A percentile compares a stretch with the other conserved stretches of the same genome.
These are phyloP conservation scores for Amphiprion percula DNA, from an alignment of 2,113 vertebrate genomes.

Conservation along the genomic window DNA sequence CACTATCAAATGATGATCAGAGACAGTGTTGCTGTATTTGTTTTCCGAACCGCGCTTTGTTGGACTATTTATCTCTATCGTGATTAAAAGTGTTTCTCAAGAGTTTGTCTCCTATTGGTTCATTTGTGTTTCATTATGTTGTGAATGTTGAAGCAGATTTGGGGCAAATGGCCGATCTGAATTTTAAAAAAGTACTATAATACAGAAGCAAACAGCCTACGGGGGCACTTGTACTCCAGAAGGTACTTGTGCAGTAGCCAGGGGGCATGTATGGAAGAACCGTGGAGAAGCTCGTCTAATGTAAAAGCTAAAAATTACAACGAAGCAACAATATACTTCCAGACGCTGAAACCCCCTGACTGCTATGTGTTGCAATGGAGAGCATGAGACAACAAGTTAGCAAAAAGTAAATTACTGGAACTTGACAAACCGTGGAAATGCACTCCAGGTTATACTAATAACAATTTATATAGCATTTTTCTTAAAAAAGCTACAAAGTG, in stretches of 20 bases:
- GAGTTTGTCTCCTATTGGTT: constrained; percentile 30
- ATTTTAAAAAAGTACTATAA: background rate
- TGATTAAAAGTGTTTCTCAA: constrained; percentile 62
- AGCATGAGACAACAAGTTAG: background rate
- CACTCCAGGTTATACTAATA: too few species aligned
- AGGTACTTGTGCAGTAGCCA: background rate
- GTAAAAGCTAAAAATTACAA: background rate
- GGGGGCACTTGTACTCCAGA: background rate
- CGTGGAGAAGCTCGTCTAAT: background rate
- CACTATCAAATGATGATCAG: constrained; percentile 88
- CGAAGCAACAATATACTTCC: background rate
- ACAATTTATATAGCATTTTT: too few species aligned
- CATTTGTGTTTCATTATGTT: constrained; percentile 9
- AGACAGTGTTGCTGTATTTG: constrained; percentile 76
- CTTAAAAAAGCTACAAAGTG: too few species aligned
- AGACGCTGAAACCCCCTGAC: background rate
- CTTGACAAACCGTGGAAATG: too few species aligned
- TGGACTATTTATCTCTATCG: constrained; percentile 51
- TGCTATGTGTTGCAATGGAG: background rate
- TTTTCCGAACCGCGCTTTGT: constrained; percentile 72
- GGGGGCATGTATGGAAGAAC: background rate
- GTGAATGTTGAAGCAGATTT: constrained; percentile 28
- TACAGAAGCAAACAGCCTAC: constrained; percentile 11
- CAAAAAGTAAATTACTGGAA: background rate
- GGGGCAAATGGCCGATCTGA: constrained; percentile 21